These are phyloP conservation scores for Colinus virginianus DNA, from an alignment of 2,113 vertebrate genomes.

Conservation along the genomic window DNA sequence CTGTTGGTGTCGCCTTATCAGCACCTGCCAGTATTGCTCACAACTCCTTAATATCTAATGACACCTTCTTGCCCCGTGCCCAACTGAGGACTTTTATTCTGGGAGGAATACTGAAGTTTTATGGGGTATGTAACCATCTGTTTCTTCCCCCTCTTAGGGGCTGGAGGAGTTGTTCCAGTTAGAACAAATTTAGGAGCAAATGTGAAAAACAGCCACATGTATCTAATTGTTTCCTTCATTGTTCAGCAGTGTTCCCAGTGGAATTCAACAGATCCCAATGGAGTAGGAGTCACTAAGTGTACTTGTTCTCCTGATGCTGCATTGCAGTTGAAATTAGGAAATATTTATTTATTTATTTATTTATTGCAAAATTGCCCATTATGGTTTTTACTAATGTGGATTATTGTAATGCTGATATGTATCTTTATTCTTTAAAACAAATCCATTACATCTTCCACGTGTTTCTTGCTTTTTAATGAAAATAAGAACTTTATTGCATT, in stretches of 20 bases:
- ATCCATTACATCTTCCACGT: background rate
- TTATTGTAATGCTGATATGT: background rate
- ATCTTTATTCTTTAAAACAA: background rate
- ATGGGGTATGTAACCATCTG: background rate
- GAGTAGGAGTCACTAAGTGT: background rate
- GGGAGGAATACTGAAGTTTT: background rate
- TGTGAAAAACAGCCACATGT: background rate
- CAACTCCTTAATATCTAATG: fast-evolving
- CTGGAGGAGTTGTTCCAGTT: background rate
- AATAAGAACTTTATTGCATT: background rate
- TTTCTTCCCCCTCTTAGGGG: background rate
- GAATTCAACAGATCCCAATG: background rate
- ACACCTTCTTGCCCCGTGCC: background rate
- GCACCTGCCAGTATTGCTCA: background rate
- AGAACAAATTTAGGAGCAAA: background rate
- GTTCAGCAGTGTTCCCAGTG: background rate
- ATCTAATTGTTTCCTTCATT: background rate
- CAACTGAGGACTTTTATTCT: background rate
- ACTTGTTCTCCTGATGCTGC: background rate
- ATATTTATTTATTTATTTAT: too few species aligned
- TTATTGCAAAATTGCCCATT: background rate
- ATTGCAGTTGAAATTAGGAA: background rate
- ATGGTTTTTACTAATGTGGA: background rate
- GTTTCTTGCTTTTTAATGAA: background rate
- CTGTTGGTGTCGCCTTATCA: background rate